Base-by-base conservation (phyloP, 1,140 invertebrate species). In the Mya arenaria region DNA sequence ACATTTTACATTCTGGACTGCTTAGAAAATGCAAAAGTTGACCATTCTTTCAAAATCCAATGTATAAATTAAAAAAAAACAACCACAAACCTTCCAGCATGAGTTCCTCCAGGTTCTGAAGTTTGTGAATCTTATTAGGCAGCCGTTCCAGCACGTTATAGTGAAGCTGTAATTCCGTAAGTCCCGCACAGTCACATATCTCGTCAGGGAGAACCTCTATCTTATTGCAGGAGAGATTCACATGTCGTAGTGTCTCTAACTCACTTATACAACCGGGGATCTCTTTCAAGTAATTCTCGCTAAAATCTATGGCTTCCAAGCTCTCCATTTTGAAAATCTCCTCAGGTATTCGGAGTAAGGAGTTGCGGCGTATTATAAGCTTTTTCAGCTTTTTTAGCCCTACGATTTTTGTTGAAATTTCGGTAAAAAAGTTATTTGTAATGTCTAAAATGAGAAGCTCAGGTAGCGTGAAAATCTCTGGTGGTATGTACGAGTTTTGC, bases 381-480 rank as follows among this genome's bases (percentile, higher is more conserved):
- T 86, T 84, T 30, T 84, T 82, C 39, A 92, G 83, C 25, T 89
- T 89, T 78, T 84, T 84, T 41, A 92, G 75, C 0, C 87, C 87
- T 25, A 84, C 81, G 10, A 92, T 84, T 39, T 89, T 83, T 19
- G 85, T 36, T 13, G 90, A 90, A 48, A 92, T 88, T 60, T 90
- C 88, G 8, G 88, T 89, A 65, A 92, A 90, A 44, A 87, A 89
- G 73, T 92, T 92, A 32, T 88, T 88, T 44, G 87, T 90, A n/a
- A 92, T 75, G 78, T 90, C 89, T 55, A 92, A 80, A 48, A 80
- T 80, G 77, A 84, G 66, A 19, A 91, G 62, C 56, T 90, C 87
- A 30, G 87, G 84, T 32, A 91, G 71, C n/a, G 75, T 73, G 36
- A 90, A 87, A 8, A 91, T 73, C 32, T 89, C 87, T 37, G 82